A percentile compares a stretch with the other conserved stretches of the same genome.
phyloP scores from a whole-genome alignment of 1,140 invertebrate genomes.

The Pseudomyrmex pallidus region DNA sequence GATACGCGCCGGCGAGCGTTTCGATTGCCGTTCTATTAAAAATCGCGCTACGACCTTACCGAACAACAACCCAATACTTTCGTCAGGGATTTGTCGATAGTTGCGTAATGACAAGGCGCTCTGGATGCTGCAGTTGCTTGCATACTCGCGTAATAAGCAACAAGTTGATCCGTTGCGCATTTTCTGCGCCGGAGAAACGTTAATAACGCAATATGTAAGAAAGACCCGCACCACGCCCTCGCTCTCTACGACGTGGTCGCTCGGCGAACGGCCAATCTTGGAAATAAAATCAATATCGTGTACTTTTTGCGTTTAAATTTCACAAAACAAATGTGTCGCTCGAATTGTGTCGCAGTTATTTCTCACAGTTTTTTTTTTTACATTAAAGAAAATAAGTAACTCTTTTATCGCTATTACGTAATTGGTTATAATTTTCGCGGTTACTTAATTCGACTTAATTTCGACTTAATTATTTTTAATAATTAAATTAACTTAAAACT shows the following conservation, averaged over 20 bases:
- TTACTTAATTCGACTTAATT: neutral
- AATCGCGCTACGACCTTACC: no score
- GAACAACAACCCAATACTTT: constrained; percentile 24
- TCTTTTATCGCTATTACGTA: neutral
- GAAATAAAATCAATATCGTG: constrained; percentile 60
- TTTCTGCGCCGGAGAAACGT: constrained; percentile 59
- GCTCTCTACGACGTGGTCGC: constrained; percentile 58
- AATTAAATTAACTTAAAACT: no score
- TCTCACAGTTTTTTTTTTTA: no score
- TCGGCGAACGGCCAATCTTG: constrained; percentile 40
- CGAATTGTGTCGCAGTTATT: no score
- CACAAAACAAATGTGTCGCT: constrained; percentile 55
- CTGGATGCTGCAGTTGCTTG: constrained; percentile 49
- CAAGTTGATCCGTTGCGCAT: constrained; percentile 53
- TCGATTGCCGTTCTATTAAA: no score
- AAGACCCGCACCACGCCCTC: constrained; percentile 64
- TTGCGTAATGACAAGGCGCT: constrained; percentile 58
- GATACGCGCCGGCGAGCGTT: no score
- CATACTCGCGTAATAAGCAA: constrained; percentile 66
- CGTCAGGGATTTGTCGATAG: constrained; percentile 32
- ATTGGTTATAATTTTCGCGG: constrained; percentile 31
- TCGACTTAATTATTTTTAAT: neutral
- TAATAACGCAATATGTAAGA: constrained; percentile 59
- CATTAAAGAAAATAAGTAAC: no score
- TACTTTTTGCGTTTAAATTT: constrained; percentile 47